phyloP scores from a whole-genome alignment of 2,797 vertebrate genomes.

The Sebastes trivittatus region DNA sequence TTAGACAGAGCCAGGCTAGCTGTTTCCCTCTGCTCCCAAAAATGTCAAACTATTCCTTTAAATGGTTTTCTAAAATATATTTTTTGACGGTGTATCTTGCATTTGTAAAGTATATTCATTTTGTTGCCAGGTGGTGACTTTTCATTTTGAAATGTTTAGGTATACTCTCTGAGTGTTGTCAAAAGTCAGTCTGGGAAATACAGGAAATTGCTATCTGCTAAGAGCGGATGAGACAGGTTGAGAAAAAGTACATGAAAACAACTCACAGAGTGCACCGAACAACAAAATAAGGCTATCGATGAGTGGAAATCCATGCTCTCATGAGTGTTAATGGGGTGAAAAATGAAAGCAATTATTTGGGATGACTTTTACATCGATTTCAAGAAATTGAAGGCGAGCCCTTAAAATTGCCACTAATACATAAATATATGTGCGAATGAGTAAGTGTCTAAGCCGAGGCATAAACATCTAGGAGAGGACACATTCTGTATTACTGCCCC shows the following conservation, averaged over 20 bases:
- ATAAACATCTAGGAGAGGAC: background rate
- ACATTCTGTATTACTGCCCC: background rate
- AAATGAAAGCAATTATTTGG: background rate
- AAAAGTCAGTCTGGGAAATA: slow-evolving; percentile 10
- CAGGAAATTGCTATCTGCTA: slow-evolving; percentile 14
- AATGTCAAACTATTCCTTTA: background rate
- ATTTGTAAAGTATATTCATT: background rate
- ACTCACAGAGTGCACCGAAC: background rate
- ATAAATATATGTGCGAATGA: background rate
- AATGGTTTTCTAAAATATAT: background rate
- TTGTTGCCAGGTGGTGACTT: background rate
- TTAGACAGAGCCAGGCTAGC: background rate
- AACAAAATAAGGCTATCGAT: background rate
- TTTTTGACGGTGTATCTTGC: background rate
- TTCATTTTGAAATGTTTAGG: background rate
- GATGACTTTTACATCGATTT: background rate
- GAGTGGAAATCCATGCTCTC: background rate
- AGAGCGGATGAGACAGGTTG: background rate
- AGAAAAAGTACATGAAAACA: background rate
- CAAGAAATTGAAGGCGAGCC: background rate
- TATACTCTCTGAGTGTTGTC: background rate
- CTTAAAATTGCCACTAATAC: background rate
- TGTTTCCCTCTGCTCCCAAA: background rate
- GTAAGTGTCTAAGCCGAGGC: background rate
- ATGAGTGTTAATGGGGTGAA: slow-evolving; percentile 7